Evolutionary conservation across 2,113 vertebrate species (phyloP), one percentile per base, ranked within the genome.

Genomic region (Toxostoma redivivum): DNA sequence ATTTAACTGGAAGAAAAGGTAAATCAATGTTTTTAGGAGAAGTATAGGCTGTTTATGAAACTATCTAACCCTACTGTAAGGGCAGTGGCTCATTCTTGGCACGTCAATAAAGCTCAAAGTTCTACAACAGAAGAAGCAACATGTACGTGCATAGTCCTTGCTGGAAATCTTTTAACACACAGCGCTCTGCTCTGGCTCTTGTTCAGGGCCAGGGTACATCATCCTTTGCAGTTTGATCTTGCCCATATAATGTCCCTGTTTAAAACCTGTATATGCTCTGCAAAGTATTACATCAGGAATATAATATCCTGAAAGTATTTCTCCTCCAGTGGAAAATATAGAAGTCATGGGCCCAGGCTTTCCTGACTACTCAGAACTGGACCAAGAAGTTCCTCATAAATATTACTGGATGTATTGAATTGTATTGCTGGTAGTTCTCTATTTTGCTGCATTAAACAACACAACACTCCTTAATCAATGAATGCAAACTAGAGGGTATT

Each of bases 1-100:
- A 60, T 88, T 72, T 80, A 95, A 82, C 51, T 65, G 28, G 23
- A 72, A 80, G 50, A 60, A 81, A 70, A 90, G 22, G 13, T 50
- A 80, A 90, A 82, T 33, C 6, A 81, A 20, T 27, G 3, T 38
- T 58, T 66, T 48, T 31, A 48, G 70, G 14, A 88, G 42, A 81
- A 88, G 35, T 27, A 15, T 62, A 77, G 71, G 47, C 20, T 22
- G 23, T 56, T 90, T 81, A 62, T 3, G 17, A 45, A 81, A 83
- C 22, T 60, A 65, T 33, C 83, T 60, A 86, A 70, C 37, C 16
- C 40, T 65, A 5, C 9, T 48, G 13, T 37, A 88, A 85, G 53
- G 57, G 37, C n/a, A 72, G 7, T 47, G 45, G 38, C n/a, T 88
- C 45, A 58, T 65, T 90, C 47, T 70, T 71, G 60, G 33, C 21